A percentile compares a stretch with the other conserved stretches of the same genome.
phyloP scores from a whole-genome alignment of 2,113 vertebrate species.

The Furnarius figulus region DNA sequence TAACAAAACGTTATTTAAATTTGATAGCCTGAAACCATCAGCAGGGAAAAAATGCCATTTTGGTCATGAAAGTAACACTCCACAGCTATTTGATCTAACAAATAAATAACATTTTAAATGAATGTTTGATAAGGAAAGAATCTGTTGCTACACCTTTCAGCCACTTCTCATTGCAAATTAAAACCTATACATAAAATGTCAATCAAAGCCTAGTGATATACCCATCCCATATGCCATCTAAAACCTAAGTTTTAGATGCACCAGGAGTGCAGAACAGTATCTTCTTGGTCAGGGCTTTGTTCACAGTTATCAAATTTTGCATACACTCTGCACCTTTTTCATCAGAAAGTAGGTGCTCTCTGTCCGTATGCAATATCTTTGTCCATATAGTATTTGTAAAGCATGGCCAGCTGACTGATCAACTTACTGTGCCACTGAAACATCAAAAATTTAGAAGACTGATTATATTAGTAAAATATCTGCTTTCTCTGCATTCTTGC shows the following conservation, averaged over 20 bases:
- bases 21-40: not conserved
- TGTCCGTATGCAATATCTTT: not conserved
- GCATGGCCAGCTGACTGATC: not conserved
- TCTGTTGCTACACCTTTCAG: not conserved
- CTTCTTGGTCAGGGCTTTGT: not conserved
- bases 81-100: not conserved
- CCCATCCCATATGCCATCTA: not conserved
- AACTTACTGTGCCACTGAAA: not conserved
- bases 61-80: not conserved
- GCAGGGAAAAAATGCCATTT: not conserved
- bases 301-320: not conserved
- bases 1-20: conserved; percentile 15
- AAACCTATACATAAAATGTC: not conserved
- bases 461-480: not conserved
- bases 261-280: not conserved
- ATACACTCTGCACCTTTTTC: not conserved
- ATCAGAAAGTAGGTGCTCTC: not conserved
- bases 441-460: not conserved
- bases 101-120: not conserved
- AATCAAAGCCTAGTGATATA: not conserved
- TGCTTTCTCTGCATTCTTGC: not conserved
- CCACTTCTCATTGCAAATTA: not conserved
- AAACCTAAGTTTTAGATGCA: not conserved
- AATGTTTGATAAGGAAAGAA: not conserved
- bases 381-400: not conserved